phyloP scores from a whole-genome alignment of 2,888 invertebrate genomes.

The Andrena minutula region DNA sequence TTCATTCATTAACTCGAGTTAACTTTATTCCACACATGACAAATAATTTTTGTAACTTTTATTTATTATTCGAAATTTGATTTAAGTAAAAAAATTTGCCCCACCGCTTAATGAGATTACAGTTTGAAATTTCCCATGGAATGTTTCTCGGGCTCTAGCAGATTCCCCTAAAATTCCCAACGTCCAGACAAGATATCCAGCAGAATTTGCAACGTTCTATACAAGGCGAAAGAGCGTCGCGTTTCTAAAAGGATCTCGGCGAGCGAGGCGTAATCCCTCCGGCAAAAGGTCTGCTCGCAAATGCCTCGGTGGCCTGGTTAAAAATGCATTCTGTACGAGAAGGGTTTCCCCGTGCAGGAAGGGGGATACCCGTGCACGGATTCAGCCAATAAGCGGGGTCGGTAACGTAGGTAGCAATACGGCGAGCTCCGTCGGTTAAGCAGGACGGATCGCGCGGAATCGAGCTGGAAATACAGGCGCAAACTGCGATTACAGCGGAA shows the following conservation, averaged over 20 bases:
- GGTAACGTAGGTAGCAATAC: constrained; percentile 35
- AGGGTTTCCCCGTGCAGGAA: constrained; percentile 58
- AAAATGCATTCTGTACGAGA: constrained; percentile 58
- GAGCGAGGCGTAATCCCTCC: constrained; percentile 46
- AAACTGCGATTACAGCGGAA: constrained; percentile 20
- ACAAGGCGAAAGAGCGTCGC: constrained; percentile 29
- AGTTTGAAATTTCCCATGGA: neutral
- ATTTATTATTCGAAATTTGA: no score
- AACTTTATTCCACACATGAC: no score
- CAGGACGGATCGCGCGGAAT: constrained; percentile 31
- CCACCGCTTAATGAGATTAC: neutral
- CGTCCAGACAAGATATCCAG: neutral
- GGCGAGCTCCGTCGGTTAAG: constrained; percentile 38
- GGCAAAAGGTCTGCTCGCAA: constrained; percentile 53
- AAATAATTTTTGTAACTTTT: no score
- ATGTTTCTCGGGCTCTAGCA: neutral
- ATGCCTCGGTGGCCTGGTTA: constrained; percentile 63
- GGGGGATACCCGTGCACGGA: constrained; percentile 50
- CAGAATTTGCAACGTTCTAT: constrained; percentile 13
- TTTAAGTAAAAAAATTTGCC: no score
- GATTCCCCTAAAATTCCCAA: constrained; percentile 7
- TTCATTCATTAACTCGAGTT: no score
- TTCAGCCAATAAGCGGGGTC: constrained; percentile 56
- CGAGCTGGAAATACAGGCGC: constrained; percentile 28
- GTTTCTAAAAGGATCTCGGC: constrained; percentile 55